Evolutionary conservation across 2,113 vertebrate genomes (phyloP), one percentile per base, ranked within the genome.

Genomic region (Psophia crepitans): DNA sequence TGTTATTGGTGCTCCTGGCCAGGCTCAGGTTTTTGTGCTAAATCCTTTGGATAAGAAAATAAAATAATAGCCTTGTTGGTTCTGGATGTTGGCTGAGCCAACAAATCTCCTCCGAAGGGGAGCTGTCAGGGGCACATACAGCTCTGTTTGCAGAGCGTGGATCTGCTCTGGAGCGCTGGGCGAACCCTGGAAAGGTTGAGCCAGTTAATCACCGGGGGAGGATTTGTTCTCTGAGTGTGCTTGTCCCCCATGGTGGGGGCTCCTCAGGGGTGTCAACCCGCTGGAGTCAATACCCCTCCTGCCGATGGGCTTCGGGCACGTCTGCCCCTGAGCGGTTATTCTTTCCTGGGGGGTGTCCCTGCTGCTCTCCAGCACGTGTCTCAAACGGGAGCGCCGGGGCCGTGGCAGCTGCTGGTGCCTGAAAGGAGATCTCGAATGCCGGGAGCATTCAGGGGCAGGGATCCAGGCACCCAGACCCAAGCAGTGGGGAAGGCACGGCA

Each of bases 31-130:
- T 74, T 96, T 97, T 82, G 93, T 65, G 79, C 93, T 87, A 85
- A 95, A 93, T 77, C 96, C 86, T 96, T 96, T 74, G 84, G 95
- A 46, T 96, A 93, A 94, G 85, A 94, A 97, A 95, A 84, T 76
- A 93, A 91, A 96, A 41, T 46, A 84, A 85, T 53, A 61, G 58
- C 51, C 0, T 4, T 79, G 83, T 66, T 86, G 57, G 83, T 68
- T 65, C 68, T 76, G 91, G 76, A 32, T 84, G 68, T 69, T n/a
- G 87, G 53, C 89, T 81, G 84, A 88, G 87, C 79, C 74, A 83
- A 65, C 69, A 88, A 57, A 77, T 54, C 73, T 76, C n/a, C 39
- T 66, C 75, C 1, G 1, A 78, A 81, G 37, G 46, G 71, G 82
- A 90, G 69, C 93, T 89, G 85, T 95, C 85, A 89, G 74, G 4